Percentiles rank a stretch among this genome's conserved stretches.
phyloP scores from a whole-genome alignment of 2,888 invertebrate genomes.

The Pyralis farinalis region DNA sequence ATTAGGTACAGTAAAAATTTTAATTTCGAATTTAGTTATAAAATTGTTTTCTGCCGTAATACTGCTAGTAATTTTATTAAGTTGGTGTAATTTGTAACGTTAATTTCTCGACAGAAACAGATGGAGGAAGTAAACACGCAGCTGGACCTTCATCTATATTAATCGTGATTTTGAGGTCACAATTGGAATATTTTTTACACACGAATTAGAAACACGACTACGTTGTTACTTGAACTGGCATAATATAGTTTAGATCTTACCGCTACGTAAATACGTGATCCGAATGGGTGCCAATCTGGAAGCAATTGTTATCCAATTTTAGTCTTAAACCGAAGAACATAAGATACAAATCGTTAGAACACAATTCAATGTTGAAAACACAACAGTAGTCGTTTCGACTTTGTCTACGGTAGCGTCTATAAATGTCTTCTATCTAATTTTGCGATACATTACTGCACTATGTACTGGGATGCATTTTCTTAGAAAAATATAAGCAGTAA shows the following conservation, averaged over 20 bases:
- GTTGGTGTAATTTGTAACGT: too few relatives aligned
- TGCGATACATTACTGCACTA: conserved; percentile 1
- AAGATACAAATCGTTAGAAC: background rate
- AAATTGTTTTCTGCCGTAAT: too few relatives aligned
- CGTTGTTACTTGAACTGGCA: conserved; percentile 11
- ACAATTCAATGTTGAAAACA: background rate
- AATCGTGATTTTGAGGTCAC: conserved; percentile 4
- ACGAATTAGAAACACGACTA: conserved; percentile 6
- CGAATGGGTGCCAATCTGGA: conserved; percentile 12
- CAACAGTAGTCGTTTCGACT: background rate
- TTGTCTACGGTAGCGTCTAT: background rate
- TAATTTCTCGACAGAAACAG: too few relatives aligned
- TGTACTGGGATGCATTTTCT: background rate
- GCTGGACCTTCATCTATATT: conserved; percentile 1
- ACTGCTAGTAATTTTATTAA: too few relatives aligned
- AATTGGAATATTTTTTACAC: conserved; percentile 2
- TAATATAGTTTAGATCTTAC: conserved; percentile 18
- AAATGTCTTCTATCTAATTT: conserved; percentile 4
- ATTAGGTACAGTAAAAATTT: too few relatives aligned
- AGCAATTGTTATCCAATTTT: conserved; percentile 1
- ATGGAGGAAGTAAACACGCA: too few relatives aligned
- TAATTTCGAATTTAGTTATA: too few relatives aligned
- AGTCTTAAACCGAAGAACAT: background rate
- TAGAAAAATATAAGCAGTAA: too few relatives aligned
- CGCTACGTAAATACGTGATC: conserved; percentile 16